phyloP scores from a whole-genome alignment of 1,140 invertebrate species.

The Eueides isabella region DNA sequence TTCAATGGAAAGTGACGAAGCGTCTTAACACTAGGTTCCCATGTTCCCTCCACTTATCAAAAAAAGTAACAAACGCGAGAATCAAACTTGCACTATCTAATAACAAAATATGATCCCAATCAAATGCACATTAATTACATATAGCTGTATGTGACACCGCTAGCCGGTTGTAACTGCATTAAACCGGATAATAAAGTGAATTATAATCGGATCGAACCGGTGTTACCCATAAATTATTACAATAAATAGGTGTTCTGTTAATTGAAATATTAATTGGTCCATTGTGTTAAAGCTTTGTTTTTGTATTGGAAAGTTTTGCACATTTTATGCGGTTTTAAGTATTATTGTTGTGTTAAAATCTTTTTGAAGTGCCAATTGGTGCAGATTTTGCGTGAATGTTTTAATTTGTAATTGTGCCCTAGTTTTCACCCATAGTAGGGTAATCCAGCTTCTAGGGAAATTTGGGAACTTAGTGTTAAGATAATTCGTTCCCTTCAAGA shows the following conservation, averaged over 20 bases:
- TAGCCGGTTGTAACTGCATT: conserved; percentile 50
- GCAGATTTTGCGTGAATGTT: background rate
- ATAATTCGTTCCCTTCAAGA: no score
- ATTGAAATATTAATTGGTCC: conserved; percentile 34
- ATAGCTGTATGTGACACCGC: conserved; percentile 29
- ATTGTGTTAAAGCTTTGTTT: background rate
- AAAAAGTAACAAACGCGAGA: no score
- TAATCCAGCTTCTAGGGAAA: no score
- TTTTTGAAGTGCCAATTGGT: background rate
- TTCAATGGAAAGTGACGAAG: background rate
- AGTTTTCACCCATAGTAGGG: no score
- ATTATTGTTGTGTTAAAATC: background rate
- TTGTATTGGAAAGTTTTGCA: background rate
- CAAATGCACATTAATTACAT: conserved; percentile 26
- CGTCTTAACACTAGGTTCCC: no score
- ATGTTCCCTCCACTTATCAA: no score
- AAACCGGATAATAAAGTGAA: conserved; percentile 50
- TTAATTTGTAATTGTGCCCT: no score
- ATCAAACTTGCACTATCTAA: background rate
- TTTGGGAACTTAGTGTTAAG: no score
- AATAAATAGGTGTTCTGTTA: conserved; percentile 34
- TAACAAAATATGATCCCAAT: background rate
- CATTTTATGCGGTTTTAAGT: background rate
- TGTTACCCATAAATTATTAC: conserved; percentile 34
- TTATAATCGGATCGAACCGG: conserved; percentile 46